Percentiles rank a stretch among this genome's conserved stretches.
Conservation (phyloP, 92 coral and sea anemone genomes). For the Actinernus sp. region DNA sequence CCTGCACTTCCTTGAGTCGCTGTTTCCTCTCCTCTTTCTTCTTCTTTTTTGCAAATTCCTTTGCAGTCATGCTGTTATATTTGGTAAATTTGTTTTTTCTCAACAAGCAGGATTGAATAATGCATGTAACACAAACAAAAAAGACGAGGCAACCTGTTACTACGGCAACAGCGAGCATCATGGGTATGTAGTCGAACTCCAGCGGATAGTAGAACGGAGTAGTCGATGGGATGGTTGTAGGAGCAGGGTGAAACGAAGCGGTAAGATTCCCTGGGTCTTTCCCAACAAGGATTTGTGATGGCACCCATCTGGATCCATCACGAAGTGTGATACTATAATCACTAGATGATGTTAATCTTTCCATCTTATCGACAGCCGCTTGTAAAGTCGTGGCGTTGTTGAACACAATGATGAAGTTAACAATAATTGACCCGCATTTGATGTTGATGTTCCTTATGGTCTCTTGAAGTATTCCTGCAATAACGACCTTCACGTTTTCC, state of each 20-base stretch:
- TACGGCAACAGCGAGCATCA: conserved; percentile 43
- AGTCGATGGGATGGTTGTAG: conserved; percentile 17
- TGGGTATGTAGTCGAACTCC: conserved; percentile 57
- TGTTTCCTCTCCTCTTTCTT: conserved; percentile 28
- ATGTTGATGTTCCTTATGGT: no score
- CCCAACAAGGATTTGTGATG: not conserved
- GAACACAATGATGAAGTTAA: not conserved
- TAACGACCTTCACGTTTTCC: no score
- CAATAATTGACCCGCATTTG: conserved; percentile 12
- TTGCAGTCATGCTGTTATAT: conserved; percentile 58
- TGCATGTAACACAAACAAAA: conserved; percentile 63
- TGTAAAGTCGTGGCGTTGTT: not conserved
- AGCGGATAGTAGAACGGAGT: conserved; percentile 36
- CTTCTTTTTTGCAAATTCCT: conserved; percentile 30
- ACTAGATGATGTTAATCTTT: not conserved
- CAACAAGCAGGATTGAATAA: conserved; percentile 67
- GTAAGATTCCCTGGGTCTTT: conserved; percentile 2
- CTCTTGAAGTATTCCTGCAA: no score
- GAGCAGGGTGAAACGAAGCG: not conserved
- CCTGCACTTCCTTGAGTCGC: conserved; percentile 23
- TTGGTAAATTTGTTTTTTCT: conserved; percentile 55
- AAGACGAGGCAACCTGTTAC: conserved; percentile 36
- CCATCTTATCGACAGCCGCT: not conserved
- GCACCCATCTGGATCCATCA: conserved; percentile 2
- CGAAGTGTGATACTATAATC: not conserved